Conservation (phyloP, 2,113 vertebrate species). For the Ammodytes dubius region DNA sequence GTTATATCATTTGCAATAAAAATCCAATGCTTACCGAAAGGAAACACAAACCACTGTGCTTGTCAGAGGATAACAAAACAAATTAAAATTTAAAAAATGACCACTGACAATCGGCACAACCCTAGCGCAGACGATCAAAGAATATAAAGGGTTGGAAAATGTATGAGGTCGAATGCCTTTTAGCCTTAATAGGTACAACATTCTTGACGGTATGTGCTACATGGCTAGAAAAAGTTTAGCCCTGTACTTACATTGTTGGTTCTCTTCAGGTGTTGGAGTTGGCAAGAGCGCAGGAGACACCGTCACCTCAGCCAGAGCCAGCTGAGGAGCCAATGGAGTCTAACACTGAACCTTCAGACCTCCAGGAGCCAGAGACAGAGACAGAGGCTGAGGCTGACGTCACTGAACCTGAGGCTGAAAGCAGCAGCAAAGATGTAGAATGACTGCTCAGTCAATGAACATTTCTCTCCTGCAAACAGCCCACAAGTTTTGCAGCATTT, state of each 20-base stretch:
- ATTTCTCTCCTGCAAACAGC: constrained; percentile 8
- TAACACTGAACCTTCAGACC: constrained; percentile 32
- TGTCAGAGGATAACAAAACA: too few relatives aligned
- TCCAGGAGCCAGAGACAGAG: constrained; percentile 44
- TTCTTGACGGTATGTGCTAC: not conserved
- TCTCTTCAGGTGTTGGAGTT: constrained; percentile 66
- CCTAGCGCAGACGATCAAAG: not conserved
- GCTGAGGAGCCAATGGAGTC: constrained; percentile 79
- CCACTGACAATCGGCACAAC: too few relatives aligned
- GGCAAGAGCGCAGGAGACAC: constrained; percentile 10
- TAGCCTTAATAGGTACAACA: not conserved
- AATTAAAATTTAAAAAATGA: too few relatives aligned
- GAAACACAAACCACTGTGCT: not conserved
- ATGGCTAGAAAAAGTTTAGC: not conserved
- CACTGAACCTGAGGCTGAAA: constrained; percentile 5
- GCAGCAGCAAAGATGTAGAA: constrained; percentile 52
- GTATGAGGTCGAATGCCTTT: not conserved
- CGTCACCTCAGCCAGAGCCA: constrained; percentile 45
- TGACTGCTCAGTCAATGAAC: constrained; percentile 25
- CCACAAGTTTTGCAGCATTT: constrained; percentile 2
- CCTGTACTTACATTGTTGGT: not conserved
- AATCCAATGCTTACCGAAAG: too few relatives aligned
- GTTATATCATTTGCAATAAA: too few relatives aligned
- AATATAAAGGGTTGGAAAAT: not conserved
- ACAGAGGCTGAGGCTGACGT: constrained; percentile 52